Evolutionary conservation across 1,140 invertebrate species (phyloP), one percentile per base, ranked within the genome.

Genomic region (Brachionus manjavacas): DNA sequence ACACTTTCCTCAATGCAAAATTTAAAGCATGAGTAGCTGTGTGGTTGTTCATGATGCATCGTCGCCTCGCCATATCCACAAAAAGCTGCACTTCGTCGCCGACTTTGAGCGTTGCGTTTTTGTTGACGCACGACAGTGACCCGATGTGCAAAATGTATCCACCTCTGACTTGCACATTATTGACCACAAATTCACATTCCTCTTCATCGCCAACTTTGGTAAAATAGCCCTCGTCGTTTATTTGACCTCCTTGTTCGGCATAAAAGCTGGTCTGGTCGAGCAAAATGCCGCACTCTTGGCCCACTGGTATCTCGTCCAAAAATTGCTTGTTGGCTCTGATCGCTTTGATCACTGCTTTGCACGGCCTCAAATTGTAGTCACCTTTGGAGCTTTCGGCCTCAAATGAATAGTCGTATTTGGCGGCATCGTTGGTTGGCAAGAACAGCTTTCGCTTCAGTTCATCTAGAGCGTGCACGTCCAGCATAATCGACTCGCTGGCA

Each of bases 21-120:
- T 99, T 99, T 0, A 99, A 91, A 68, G 96, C 93, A 90, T 99
- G 98, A 1, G 98, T 99, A 28, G 95, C 98, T 25, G 97, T 99
- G 87, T 99, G 98, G 90, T 99, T 99, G 87, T 95, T 97, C 98
- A 99, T 99, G 25, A 99, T 86, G 28, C 86, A 74, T 70, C 85
- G 84, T 80, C 89, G 85, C 60, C 89, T 85, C 86, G 93, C 91
- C 78, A 92, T 92, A 90, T 99, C 96, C 85, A 99, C 92, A 85
- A 93, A 92, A 14, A 97, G 90, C 79, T 92, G 91, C 8, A 99
- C 90, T 87, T 92, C 92, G 90, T 99, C 97, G 2, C 96, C 96
- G 76, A 96, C 93, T 90, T 91, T 90, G 9, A 91, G 87, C 8
- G 81, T 85, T n/a, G 89, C 89, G 49, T 81, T 43, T 28, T 23